Evolutionary conservation across 2,797 vertebrate genomes (phyloP), one percentile per base, ranked within the genome.

Genomic region (Crenuchus spilurus): DNA sequence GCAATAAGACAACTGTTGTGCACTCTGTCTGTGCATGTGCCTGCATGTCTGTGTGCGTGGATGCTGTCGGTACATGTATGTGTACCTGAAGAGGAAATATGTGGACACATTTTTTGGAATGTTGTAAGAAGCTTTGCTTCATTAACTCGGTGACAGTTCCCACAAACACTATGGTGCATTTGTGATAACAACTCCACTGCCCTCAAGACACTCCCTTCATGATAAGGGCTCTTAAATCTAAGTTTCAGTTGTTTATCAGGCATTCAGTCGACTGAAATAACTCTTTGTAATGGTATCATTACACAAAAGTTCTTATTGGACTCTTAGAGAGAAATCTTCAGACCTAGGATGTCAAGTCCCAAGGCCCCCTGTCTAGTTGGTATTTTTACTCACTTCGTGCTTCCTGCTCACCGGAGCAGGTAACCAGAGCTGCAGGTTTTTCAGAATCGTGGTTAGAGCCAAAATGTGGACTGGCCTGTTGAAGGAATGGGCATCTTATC

Each of bases 151-250:
- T 31, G 11, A 8, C 28, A 2, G 13, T n/a, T n/a, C 2, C 26
- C 9, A 35, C n/a, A 35, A 14, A 8, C 6, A 10, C 7, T 0
- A 18, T 33, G 16, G 20, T 58, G 55, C 4, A 13, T 58, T 22
- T 6, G 18, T 22, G 30, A 20, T 22, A 1, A 18, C 24, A 51
- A 13, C 31, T 44, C 28, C 2, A 13, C 26, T n/a, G 18, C 61
- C 35, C 35, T 46, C 33, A 58, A 74, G 49, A 66, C 39, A 58
- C 30, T 37, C 51, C 51, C 51, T 48, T 30, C 6, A 8, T 14
- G 49, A 58, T 58, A 48, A 57, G 39, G 13, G 28, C 37, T n/a
- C n/a, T 44, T 42, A 52, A 54, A 64, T 4, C 26, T 33, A 44
- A 64, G 70, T 31, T 31, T 39, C n/a, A 7, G n/a, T 63, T 30